These are phyloP conservation scores for Chaenodraco wilsoni DNA, from an alignment of 2,797 vertebrate genomes.

Conservation along the genomic window DNA sequence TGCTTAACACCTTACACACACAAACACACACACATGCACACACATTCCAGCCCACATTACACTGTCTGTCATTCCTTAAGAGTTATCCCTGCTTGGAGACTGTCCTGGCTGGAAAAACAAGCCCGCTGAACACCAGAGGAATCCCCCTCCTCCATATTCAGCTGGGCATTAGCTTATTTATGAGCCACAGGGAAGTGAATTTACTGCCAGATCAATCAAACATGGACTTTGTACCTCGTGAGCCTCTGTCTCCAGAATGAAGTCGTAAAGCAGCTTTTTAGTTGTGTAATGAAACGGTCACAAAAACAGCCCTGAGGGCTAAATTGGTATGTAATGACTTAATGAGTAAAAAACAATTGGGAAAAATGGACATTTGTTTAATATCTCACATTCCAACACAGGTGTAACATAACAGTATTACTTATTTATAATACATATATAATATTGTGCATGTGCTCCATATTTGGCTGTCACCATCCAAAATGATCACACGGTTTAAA, in stretches of 20 bases:
- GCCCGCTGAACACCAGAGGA: slow-evolving; percentile 72
- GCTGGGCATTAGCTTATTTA: slow-evolving; percentile 82
- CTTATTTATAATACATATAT: not conserved
- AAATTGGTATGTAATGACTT: slow-evolving; percentile 72
- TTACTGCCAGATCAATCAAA: slow-evolving; percentile 84
- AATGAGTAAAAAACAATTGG: slow-evolving; percentile 49
- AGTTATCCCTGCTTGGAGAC: slow-evolving; percentile 82
- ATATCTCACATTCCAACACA: slow-evolving; percentile 34
- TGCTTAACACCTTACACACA: slow-evolving; percentile 76
- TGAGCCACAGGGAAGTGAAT: slow-evolving; percentile 77
- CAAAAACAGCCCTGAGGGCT: slow-evolving; percentile 66
- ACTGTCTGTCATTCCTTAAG: slow-evolving; percentile 78
- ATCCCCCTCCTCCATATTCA: slow-evolving; percentile 79
- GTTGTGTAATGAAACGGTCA: slow-evolving; percentile 77
- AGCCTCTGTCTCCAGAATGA: slow-evolving; percentile 66
- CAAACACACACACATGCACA: slow-evolving; percentile 58
- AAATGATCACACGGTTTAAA: slow-evolving; percentile 21
- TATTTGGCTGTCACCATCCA: not conserved
- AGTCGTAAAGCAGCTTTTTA: slow-evolving; percentile 79
- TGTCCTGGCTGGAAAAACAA: slow-evolving; percentile 79
- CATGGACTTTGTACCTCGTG: slow-evolving; percentile 69
- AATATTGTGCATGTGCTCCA: not conserved
- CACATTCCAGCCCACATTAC: slow-evolving; percentile 75
- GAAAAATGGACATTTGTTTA: slow-evolving; percentile 20
- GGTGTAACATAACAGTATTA: slow-evolving; percentile 17